These are phyloP conservation scores for Vannuccia rotundouncinata DNA, from an alignment of 2,888 invertebrate species.

Conservation along the genomic window DNA sequence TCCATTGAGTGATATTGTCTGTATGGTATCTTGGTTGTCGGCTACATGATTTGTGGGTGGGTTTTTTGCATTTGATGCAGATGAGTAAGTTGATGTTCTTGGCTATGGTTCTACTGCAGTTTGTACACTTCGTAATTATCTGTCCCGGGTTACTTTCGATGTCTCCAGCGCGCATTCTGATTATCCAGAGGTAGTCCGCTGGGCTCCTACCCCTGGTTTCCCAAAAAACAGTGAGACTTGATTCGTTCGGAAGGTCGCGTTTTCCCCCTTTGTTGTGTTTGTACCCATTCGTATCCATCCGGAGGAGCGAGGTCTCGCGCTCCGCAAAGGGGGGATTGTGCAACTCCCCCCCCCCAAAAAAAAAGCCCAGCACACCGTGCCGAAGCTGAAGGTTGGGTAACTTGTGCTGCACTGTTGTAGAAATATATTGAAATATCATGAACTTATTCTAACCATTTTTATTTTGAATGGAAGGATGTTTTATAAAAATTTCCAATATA, in stretches of 20 bases:
- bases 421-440: too few species aligned
- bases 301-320: neutral
- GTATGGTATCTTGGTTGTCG: neutral
- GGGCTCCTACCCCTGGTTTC: constrained; percentile 4
- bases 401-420: too few species aligned
- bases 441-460: too few species aligned
- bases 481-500: too few species aligned
- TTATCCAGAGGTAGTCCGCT: neutral
- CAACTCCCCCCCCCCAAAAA: neutral
- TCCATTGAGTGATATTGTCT: neutral
- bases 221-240: neutral
- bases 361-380: too few species aligned
- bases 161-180: constrained; percentile 19
- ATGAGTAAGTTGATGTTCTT: neutral
- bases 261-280: neutral
- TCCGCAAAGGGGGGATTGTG: neutral
- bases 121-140: neutral
- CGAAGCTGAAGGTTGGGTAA: too few species aligned
- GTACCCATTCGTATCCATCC: constrained; percentile 13
- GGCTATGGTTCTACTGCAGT: neutral
- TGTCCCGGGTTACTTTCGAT: neutral
- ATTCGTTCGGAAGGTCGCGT: neutral
- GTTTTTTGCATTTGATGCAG: neutral
- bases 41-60: neutral
- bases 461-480: too few species aligned